Percentiles rank a stretch among this genome's conserved stretches.
Evolutionary conservation across 2,113 vertebrate genomes (phyloP).

Genomic region (Ceyx margarethae): DNA sequence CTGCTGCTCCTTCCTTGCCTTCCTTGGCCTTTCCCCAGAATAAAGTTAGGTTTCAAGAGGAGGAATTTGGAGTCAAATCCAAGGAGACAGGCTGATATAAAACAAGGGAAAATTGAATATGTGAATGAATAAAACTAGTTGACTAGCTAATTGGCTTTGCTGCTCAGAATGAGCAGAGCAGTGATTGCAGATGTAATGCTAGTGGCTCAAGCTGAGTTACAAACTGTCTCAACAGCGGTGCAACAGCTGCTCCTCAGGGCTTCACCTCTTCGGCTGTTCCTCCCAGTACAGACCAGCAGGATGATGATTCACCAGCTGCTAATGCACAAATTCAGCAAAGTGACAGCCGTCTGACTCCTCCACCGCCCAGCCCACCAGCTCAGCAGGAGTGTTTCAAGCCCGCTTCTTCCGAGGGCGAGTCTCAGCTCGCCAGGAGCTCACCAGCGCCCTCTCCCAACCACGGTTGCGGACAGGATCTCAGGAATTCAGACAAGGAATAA

Average conservation of each 20-base stretch:
- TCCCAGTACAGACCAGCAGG: slow-evolving; percentile 30
- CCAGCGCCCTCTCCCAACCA: not conserved
- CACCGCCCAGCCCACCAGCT: not conserved
- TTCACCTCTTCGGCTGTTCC: slow-evolving; percentile 1
- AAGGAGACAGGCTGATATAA: not conserved
- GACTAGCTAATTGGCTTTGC: not conserved
- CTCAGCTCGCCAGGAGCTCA: not conserved
- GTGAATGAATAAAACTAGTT: not conserved
- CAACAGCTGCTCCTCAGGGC: slow-evolving; percentile 52
- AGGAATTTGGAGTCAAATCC: not conserved
- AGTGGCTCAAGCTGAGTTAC: not conserved
- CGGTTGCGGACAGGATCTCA: not conserved
- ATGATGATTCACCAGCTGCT: slow-evolving; percentile 51
- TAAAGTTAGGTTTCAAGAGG: not conserved
- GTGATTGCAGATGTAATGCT: not conserved
- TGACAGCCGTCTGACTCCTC: not conserved
- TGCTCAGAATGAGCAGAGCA: not conserved
- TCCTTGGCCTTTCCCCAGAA: not conserved
- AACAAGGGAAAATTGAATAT: not conserved
- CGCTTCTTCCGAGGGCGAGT: not conserved
- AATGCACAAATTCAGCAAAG: slow-evolving; percentile 11
- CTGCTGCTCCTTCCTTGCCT: not conserved
- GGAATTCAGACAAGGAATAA: slow-evolving; percentile 22
- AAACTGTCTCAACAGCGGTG: slow-evolving; percentile 47
- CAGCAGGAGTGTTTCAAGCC: not conserved